Conservation (phyloP, 2,113 vertebrate genomes). For the Cyanoderma ruficeps region DNA sequence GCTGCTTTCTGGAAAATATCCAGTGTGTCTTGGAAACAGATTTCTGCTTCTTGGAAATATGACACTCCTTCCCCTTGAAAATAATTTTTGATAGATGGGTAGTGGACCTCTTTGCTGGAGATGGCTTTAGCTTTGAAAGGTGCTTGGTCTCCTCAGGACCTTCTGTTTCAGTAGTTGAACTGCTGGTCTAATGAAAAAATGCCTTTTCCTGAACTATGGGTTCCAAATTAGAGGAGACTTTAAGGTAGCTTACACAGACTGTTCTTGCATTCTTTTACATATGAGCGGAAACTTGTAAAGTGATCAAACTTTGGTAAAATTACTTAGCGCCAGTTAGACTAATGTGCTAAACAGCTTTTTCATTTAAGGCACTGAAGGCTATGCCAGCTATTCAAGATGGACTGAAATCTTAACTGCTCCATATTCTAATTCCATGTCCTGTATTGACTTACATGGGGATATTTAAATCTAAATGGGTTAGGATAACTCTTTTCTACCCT, state of each 20-base stretch:
- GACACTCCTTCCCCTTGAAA: neutral
- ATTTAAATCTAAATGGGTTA: slow-evolving; percentile 36
- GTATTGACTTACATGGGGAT: slow-evolving; percentile 47
- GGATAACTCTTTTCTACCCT: slow-evolving; percentile 22
- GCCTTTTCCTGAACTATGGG: neutral
- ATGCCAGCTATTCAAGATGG: slow-evolving; percentile 22
- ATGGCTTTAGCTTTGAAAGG: neutral
- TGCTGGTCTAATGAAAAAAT: neutral
- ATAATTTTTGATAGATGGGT: neutral
- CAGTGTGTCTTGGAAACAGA: neutral
- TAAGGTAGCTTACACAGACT: slow-evolving; percentile 17
- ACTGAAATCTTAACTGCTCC: slow-evolving; percentile 16
- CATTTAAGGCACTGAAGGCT: neutral
- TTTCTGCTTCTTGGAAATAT: slow-evolving; percentile 9
- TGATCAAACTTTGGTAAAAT: slow-evolving; percentile 43
- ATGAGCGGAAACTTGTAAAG: slow-evolving; percentile 49
- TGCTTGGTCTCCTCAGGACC: neutral
- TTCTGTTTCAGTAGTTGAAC: neutral
- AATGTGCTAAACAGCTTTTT: slow-evolving; percentile 52
- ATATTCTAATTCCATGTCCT: neutral
- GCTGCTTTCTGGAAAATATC: neutral
- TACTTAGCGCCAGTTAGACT: slow-evolving; percentile 9
- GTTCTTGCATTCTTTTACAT: slow-evolving; percentile 35
- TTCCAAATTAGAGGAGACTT: slow-evolving; percentile 8
- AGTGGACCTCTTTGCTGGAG: neutral